A percentile compares a stretch with the other conserved stretches of the same genome.
These are phyloP conservation scores for Scaptomyza polygonia DNA, from an alignment of 2,888 invertebrate species.

Conservation along the genomic window DNA sequence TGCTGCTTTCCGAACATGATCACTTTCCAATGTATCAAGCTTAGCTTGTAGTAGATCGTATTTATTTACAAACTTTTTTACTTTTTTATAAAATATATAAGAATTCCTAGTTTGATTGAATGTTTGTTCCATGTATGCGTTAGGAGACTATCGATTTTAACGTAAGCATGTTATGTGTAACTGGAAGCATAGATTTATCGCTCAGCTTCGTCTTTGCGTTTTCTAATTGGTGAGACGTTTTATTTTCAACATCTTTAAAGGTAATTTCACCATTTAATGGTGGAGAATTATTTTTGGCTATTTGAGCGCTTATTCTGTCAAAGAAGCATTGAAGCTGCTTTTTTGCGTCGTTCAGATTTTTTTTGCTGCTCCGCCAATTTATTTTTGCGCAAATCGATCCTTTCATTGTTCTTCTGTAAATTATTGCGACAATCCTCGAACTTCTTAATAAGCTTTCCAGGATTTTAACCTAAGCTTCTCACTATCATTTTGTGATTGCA, in stretches of 20 bases:
- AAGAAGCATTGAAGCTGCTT: constrained; percentile 10
- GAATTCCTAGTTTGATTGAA: neutral
- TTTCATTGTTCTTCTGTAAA: neutral
- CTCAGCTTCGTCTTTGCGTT: neutral
- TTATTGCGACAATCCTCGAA: neutral
- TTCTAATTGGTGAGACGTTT: constrained; percentile 25
- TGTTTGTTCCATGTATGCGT: neutral
- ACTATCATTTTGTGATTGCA: neutral
- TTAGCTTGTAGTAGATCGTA: neutral
- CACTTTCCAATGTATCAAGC: neutral
- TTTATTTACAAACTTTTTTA: neutral
- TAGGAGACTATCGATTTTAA: neutral
- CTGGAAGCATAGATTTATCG: neutral
- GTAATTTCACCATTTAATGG: neutral
- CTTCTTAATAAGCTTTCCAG: neutral
- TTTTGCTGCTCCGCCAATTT: neutral
- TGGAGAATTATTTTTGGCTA: neutral
- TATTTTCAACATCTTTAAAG: constrained; percentile 58
- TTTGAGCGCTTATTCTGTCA: neutral
- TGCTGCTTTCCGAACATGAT: neutral
- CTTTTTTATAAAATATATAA: neutral
- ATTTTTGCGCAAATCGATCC: neutral
- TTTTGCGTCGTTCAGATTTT: neutral
- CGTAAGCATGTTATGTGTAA: neutral
- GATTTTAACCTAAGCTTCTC: constrained; percentile 3